Base-by-base conservation (phyloP, 2,888 invertebrate genomes). In the Athalia rosae region DNA sequence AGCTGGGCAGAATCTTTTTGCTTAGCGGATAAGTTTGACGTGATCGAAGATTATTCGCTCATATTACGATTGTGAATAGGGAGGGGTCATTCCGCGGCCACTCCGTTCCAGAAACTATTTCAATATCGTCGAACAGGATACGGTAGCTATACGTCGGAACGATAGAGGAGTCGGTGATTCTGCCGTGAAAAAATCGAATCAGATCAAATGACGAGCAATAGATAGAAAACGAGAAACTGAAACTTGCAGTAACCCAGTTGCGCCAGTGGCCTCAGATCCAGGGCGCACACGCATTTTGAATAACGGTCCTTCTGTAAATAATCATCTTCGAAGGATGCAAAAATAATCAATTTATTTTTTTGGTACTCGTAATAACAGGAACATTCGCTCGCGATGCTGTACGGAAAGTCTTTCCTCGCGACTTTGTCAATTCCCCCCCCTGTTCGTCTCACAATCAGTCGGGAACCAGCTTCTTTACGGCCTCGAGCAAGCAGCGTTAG, bases 1-100 rank as follows among this genome's bases (percentile, higher is more conserved):
- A 58, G 58, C 71, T 43, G 9, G 71, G 9, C 71, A 71, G 71
- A 58, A 71, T 71, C 43, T 71, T 28, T 28, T 56, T 13, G 9
- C 15, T n/a, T 28, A 48, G 11, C 41, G n/a, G 71, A 71, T 71
- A 71, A 58, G 56, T 71, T 45, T 71, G 71, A 71, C 71, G 71
- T 71, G 58, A 71, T 71, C 71, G 71, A 45, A 71, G 15, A 15
- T 45, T 43, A 41, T 9, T 15, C 28, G 53, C n/a, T 50, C 56
- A n/a, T 71, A 71, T 58, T 13, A 6, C 45, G 45, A 8, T 43
- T 43, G 58, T 4, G 3, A 3, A n/a, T n/a, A n/a, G n/a, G n/a
- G n/a, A n/a, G n/a, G 5, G n/a, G 9, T 53, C 3, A 53, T 53
- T 53, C 3, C 41, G 45, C 13, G 63, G 4, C 13, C 9, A 11